Evolutionary conservation across 2,888 invertebrate species (phyloP), one percentile per base, ranked within the genome.

Genomic region (Napeogenes sylphis): DNA sequence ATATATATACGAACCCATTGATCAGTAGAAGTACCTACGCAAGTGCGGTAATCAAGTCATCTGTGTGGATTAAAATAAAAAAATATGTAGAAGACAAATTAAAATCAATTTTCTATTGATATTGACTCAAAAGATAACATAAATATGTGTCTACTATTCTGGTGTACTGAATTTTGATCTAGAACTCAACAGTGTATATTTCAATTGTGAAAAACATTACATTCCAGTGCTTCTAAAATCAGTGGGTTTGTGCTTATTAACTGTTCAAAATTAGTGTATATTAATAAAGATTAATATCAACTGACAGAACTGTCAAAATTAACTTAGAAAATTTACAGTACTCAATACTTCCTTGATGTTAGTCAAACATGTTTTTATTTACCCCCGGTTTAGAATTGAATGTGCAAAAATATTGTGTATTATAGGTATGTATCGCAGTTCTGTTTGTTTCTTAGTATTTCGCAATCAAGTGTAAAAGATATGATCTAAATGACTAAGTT

Each of bases 211-310:
- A 46, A 35, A 30, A 54, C 47, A 67, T 67, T 77, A 85, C 84
- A 85, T 85, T 85, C 85, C 84, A 84, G 75, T 75, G 74, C 74
- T 77, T 78, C 78, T 74, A 75, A 76, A 74, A 70, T 80, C 78
- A 77, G 80, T 78, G 71, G 82, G 79, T 78, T 77, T 75, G 76
- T 79, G 74, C 74, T 68, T 58, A 12, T 35, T 33, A 51, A 51
- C 30, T 51, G 51, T 51, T 51, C 51, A 51, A 12, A 51, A 51
- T 51, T 51, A 51, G 51, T 51, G 30, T 51, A 51, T 51, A 30
- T 51, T 51, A 42, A 42, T 42, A 63, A 53, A 35, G 56, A 12
- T 56, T 47, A 45, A 53, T 55, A 66, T 35, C 55, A 66, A 59
- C 21, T 30, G 56, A 61, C 61, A 61, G 35, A 59, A 61, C 46